phyloP scores from a whole-genome alignment of 2,797 vertebrate genomes.

The Nannoperca australis region DNA sequence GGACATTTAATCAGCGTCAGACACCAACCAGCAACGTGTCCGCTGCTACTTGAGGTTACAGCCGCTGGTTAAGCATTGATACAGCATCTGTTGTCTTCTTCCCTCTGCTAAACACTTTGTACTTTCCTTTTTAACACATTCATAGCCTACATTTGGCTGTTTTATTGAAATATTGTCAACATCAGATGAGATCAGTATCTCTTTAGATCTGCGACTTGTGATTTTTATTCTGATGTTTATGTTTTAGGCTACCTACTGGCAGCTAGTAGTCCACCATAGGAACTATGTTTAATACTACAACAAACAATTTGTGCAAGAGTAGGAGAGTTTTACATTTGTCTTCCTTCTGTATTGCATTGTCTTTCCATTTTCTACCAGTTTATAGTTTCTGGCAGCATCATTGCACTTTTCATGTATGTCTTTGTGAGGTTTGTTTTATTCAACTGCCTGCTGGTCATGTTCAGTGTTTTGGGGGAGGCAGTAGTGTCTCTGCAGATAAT shows the following conservation, averaged over 20 bases:
- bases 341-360: neutral
- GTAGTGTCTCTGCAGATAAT: neutral
- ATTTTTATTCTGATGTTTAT: neutral
- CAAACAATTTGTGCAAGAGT: neutral
- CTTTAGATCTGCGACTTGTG: neutral
- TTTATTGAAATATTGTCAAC: neutral
- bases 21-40: neutral
- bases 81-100: neutral
- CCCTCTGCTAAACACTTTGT: accelerated
- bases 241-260: neutral
- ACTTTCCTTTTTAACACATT: neutral
- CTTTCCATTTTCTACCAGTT: no score
- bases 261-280: no score
- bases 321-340: neutral
- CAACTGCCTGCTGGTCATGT: neutral
- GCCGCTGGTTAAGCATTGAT: neutral
- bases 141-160: neutral
- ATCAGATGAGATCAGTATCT: neutral
- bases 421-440: neutral
- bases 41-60: neutral
- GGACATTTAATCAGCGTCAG: neutral
- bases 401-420: neutral
- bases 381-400: neutral
- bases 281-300: neutral
- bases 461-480: neutral